A percentile compares a stretch with the other conserved stretches of the same genome.
phyloP scores from a whole-genome alignment of 2,888 invertebrate genomes.

The Dolichomitus sp. region DNA sequence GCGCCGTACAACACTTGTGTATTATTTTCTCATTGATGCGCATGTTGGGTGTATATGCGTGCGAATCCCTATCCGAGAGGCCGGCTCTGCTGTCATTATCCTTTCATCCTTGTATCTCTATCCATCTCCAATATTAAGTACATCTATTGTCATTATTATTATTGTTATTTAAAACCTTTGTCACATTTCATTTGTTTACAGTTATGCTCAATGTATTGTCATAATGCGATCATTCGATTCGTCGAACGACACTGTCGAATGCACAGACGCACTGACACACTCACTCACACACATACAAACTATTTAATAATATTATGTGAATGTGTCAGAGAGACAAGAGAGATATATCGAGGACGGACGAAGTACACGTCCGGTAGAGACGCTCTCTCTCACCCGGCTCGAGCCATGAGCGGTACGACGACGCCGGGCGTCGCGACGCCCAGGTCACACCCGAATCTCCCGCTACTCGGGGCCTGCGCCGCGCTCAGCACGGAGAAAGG shows the following conservation, averaged over 20 bases:
- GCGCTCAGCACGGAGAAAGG: conserved; percentile 28
- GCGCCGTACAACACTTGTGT: conserved; percentile 11
- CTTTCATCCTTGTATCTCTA: background rate
- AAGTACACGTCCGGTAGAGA: conserved; percentile 39
- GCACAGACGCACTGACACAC: conserved; percentile 19
- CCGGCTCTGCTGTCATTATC: conserved; percentile 46
- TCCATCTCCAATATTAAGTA: background rate
- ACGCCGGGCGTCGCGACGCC: conserved; percentile 66
- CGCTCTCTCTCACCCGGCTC: conserved; percentile 32
- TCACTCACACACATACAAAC: conserved; percentile 8
- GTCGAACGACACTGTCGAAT: background rate
- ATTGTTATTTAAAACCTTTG: background rate
- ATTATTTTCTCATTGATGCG: conserved; percentile 2
- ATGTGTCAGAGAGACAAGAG: background rate
- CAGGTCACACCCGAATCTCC: conserved; percentile 70
- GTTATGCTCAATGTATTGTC: background rate
- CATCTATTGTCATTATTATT: background rate
- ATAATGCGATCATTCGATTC: background rate
- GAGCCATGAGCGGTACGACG: conserved; percentile 50
- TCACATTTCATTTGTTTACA: conserved; percentile 3
- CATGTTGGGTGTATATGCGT: conserved; percentile 14
- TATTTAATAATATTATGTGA: conserved; percentile 1
- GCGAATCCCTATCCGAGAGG: conserved; percentile 45
- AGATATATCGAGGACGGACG: conserved; percentile 13
- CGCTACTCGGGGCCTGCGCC: conserved; percentile 62